These are phyloP conservation scores for Falcunculus frontatus DNA, from an alignment of 2,113 vertebrate species.

Conservation along the genomic window DNA sequence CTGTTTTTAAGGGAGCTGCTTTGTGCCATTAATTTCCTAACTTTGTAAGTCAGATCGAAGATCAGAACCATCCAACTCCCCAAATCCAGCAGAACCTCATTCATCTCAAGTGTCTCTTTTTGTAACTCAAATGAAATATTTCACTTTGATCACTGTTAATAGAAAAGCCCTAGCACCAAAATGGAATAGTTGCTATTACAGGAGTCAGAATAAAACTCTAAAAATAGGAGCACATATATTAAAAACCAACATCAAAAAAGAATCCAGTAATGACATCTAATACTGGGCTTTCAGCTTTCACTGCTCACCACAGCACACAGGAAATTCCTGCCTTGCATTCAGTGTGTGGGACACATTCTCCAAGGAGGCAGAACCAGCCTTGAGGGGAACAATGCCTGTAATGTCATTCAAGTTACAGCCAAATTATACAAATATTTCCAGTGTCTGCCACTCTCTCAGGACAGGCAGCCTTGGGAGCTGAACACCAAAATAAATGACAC, in stretches of 20 bases:
- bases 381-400: not conserved
- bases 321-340: not conserved
- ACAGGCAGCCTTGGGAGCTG: not conserved
- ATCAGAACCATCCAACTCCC: constrained; percentile 22
- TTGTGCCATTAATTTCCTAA: not conserved
- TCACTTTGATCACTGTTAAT: constrained; percentile 48
- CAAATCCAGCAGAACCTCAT: constrained; percentile 27
- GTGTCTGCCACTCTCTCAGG: not conserved
- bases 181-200: constrained; percentile 27
- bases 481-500: not conserved
- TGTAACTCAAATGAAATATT: constrained; percentile 40
- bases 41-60: not conserved
- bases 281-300: not conserved
- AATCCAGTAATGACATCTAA: not conserved
- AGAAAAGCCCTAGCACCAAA: constrained; percentile 12
- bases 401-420: not conserved
- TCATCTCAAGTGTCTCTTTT: constrained; percentile 32
- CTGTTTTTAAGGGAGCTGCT: not conserved
- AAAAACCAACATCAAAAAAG: constrained; percentile 37
- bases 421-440: not conserved
- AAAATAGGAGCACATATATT: constrained; percentile 38
- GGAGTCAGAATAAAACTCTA: constrained; percentile 42
- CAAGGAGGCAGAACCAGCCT: not conserved
- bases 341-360: not conserved
- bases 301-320: not conserved